phyloP scores from a whole-genome alignment of 1,140 invertebrate species.

The Drosophila micromelanica region DNA sequence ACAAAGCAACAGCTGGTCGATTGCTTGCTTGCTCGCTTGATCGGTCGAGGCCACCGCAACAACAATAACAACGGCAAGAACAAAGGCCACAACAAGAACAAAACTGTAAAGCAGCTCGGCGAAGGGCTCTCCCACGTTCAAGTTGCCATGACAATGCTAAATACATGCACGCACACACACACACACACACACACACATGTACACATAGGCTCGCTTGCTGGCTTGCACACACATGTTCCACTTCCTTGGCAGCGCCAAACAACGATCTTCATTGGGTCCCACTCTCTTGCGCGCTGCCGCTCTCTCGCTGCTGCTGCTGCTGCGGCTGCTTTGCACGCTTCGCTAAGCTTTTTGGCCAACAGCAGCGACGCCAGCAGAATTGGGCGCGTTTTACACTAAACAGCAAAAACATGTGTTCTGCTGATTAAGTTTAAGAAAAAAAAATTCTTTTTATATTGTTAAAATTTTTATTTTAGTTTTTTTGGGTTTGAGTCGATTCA shows the following conservation, averaged over 20 bases:
- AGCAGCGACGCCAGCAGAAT: conserved; percentile 36
- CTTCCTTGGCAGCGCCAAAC: conserved; percentile 55
- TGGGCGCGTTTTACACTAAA: conserved; percentile 42
- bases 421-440: too few species aligned
- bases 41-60: conserved; percentile 67
- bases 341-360: conserved; percentile 69
- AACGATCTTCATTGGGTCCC: conserved; percentile 26
- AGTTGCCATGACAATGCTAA: conserved; percentile 54
- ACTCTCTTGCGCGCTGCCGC: conserved; percentile 18
- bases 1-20: conserved; percentile 76
- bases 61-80: conserved; percentile 47
- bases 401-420: neutral
- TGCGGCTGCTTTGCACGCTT: conserved; percentile 47
- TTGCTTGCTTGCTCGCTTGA: conserved; percentile 52
- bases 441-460: too few species aligned
- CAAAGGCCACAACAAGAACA: conserved; percentile 51
- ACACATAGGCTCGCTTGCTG: neutral
- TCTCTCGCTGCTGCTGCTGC: conserved; percentile 14
- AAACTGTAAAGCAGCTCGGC: conserved; percentile 55
- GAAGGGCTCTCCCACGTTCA: conserved; percentile 78
- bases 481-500: too few species aligned
- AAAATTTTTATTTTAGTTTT: too few species aligned
- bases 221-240: conserved; percentile 49
- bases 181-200: conserved; percentile 9
- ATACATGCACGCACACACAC: too few species aligned